phyloP scores from a whole-genome alignment of 1,140 invertebrate species.

The Drosophila repletoides region DNA sequence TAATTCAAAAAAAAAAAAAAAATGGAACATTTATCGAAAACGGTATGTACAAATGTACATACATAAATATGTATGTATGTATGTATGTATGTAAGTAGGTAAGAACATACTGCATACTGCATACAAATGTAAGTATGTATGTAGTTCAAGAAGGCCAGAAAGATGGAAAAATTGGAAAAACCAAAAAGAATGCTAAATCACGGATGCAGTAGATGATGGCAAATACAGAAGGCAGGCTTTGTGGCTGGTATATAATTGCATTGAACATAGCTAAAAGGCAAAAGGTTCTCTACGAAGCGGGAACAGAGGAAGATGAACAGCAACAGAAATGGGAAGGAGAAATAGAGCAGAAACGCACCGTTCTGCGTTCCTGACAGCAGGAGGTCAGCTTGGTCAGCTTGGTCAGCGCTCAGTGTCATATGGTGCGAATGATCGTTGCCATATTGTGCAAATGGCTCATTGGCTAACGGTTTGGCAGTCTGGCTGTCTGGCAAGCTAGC shows the following conservation, averaged over 20 bases:
- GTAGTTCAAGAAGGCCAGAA: conserved; percentile 4
- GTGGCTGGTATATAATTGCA: conserved; percentile 65
- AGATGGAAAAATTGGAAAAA: conserved; percentile 41
- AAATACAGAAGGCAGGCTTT: conserved; percentile 37
- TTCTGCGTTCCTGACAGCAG: conserved; percentile 40
- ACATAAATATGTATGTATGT: conserved; percentile 7
- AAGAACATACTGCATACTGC: conserved; percentile 15
- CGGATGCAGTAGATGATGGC: conserved; percentile 54
- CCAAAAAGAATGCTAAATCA: conserved; percentile 71
- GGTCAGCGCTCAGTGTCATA: conserved; percentile 54
- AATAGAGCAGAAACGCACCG: neutral
- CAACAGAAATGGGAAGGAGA: too few species aligned
- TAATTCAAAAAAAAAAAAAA: conserved; percentile 68
- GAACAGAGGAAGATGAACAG: neutral
- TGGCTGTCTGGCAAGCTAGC: conserved; percentile 40
- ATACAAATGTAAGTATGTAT: neutral
- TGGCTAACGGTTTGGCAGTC: conserved; percentile 8
- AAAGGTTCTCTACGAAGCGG: conserved; percentile 8
- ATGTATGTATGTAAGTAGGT: conserved; percentile 22
- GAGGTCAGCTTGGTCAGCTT: too few species aligned
- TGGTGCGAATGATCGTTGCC: conserved; percentile 74
- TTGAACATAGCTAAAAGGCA: conserved; percentile 50
- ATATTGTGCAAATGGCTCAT: conserved; percentile 71
- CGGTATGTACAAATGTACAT: too few species aligned
- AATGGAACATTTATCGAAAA: too few species aligned